These are phyloP conservation scores for Lasioglossum morio DNA, from an alignment of 2,888 invertebrate species.

Conservation along the genomic window DNA sequence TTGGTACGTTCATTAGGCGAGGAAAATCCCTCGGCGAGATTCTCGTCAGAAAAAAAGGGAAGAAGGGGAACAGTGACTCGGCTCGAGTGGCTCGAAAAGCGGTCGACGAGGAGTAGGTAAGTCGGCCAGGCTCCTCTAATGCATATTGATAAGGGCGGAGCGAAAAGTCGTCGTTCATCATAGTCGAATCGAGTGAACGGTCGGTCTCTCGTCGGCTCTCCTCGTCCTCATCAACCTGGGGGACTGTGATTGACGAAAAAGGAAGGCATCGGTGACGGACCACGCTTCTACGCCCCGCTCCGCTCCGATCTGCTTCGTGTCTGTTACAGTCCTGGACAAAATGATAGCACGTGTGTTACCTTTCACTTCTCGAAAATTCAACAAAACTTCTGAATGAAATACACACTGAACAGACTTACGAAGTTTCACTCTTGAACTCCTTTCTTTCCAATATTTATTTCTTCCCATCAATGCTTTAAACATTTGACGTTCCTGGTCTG, in stretches of 20 bases:
- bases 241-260: conserved; percentile 30
- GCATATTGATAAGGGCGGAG: conserved; percentile 77
- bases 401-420: no score
- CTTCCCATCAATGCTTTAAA: no score
- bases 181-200: conserved; percentile 61
- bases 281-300: background rate
- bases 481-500: no score
- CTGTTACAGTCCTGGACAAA: background rate
- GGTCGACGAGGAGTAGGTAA: conserved; percentile 71
- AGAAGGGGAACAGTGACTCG: conserved; percentile 57
- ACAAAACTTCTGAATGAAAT: background rate
- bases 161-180: conserved; percentile 69
- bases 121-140: conserved; percentile 75
- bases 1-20: conserved; percentile 47
- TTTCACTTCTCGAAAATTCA: background rate
- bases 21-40: conserved; percentile 38
- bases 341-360: background rate
- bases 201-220: conserved; percentile 12
- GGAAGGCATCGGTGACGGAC: conserved; percentile 5
- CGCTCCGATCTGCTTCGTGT: background rate
- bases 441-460: no score
- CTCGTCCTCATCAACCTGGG: background rate
- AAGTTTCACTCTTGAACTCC: no score
- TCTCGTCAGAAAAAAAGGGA: conserved; percentile 43
- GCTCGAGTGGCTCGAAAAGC: conserved; percentile 59